Conservation (phyloP, 2,888 invertebrate species). For the Hirtodrosophila confusa region DNA sequence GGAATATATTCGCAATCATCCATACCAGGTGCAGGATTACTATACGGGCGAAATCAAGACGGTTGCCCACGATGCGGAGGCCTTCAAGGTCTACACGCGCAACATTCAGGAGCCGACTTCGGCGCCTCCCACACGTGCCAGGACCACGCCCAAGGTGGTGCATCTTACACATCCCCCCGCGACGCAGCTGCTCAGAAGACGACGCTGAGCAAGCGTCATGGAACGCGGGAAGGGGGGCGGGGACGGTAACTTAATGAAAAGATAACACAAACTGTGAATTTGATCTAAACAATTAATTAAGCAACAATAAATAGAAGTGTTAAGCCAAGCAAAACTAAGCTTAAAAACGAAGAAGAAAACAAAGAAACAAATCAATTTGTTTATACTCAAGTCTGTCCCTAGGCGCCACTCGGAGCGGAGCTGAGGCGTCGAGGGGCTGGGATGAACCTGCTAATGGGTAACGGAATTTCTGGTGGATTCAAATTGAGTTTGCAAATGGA, state of each 20-base stretch:
- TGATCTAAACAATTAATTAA: conserved; percentile 65
- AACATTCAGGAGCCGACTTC: conserved; percentile 50
- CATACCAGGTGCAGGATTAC: conserved; percentile 70
- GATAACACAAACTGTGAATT: conserved; percentile 56
- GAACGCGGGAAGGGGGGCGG: conserved; percentile 6
- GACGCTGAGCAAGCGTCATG: conserved; percentile 7
- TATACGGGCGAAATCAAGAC: conserved; percentile 71
- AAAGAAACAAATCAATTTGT: conserved; percentile 27
- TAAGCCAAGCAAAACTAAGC: conserved; percentile 31
- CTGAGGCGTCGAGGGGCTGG: conserved; percentile 31
- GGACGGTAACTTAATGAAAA: conserved; percentile 1
- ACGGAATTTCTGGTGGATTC: conserved; percentile 32
- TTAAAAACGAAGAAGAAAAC: conserved; percentile 22
- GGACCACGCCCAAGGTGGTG: conserved; percentile 49
- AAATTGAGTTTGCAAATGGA: conserved; percentile 4
- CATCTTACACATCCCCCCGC: conserved; percentile 58
- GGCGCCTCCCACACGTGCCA: conserved; percentile 38
- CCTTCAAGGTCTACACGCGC: conserved; percentile 66
- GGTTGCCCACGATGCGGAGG: conserved; percentile 65
- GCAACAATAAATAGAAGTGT: conserved; percentile 55
- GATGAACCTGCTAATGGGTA: conserved; percentile 32
- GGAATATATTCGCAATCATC: conserved; percentile 80
- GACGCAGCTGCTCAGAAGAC: conserved; percentile 13
- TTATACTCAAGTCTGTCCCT: conserved; percentile 18
- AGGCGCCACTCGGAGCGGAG: conserved; percentile 29